Evolutionary conservation across 2,113 vertebrate genomes (phyloP).

Genomic region (Regulus satrapa): DNA sequence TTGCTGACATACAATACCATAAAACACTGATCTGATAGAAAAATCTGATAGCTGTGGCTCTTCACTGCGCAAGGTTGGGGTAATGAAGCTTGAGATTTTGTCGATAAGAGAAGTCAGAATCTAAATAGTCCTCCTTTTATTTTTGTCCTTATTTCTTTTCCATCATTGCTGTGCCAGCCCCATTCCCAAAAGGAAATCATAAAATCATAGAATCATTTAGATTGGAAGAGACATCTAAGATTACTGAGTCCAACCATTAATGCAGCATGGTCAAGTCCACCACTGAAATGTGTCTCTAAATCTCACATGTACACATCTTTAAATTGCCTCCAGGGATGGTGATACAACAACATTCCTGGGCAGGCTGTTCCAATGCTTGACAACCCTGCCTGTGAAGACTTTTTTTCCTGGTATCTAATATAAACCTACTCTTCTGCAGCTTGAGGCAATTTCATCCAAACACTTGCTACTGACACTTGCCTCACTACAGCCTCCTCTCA

Average conservation of each 20-base stretch:
- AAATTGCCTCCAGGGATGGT: neutral
- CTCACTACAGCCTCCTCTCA: neutral
- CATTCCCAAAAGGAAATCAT: neutral
- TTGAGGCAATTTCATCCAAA: neutral
- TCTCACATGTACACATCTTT: rapidly evolving
- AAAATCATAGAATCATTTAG: neutral
- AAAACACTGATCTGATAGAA: neutral
- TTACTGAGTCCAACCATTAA: neutral
- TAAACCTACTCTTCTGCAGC: neutral
- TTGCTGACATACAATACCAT: neutral
- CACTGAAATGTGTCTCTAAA: neutral
- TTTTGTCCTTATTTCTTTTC: neutral
- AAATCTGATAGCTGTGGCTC: neutral
- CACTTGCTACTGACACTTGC: neutral
- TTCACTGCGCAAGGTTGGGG: neutral
- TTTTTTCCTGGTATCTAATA: neutral
- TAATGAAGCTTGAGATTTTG: neutral
- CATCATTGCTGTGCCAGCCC: neutral
- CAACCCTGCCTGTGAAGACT: neutral
- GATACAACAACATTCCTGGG: neutral
- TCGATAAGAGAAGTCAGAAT: neutral
- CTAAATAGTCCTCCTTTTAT: neutral
- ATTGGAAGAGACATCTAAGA: neutral
- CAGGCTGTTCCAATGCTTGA: neutral
- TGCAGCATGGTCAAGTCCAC: neutral